Conservation (phyloP, 2,797 vertebrate species). For the Danio tinwini region DNA sequence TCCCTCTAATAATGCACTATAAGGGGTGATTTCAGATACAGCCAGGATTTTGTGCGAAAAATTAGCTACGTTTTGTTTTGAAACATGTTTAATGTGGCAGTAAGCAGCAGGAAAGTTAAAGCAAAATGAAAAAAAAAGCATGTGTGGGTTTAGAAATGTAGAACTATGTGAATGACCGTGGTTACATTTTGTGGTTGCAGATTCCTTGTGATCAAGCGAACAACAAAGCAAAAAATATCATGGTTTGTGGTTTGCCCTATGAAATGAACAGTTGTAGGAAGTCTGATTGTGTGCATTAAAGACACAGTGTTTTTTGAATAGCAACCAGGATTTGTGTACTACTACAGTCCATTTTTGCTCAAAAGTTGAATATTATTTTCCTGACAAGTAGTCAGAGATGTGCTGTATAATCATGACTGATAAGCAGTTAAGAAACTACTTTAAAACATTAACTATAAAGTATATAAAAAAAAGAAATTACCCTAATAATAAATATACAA, state of each 20-base stretch:
- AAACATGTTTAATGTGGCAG: not conserved
- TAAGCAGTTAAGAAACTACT: not conserved
- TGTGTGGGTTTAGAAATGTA: not conserved
- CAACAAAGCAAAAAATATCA: conserved; percentile 1
- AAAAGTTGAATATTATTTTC: not conserved
- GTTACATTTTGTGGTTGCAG: not conserved
- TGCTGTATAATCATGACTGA: not conserved
- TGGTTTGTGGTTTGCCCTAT: conserved; percentile 4
- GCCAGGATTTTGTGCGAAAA: not conserved
- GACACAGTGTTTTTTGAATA: not conserved
- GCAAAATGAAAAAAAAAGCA: not conserved
- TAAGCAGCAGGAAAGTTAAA: not conserved
- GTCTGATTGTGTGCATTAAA: not conserved
- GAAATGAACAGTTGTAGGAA: not conserved
- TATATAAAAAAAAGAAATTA: not conserved
- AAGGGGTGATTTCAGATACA: too few species aligned
- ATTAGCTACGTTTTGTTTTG: not conserved
- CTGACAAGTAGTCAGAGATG: not conserved
- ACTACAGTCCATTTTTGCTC: not conserved
- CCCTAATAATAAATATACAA: too few species aligned
- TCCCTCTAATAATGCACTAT: too few species aligned
- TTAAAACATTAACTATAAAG: not conserved
- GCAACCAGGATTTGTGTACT: not conserved
- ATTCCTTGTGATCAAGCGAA: not conserved
- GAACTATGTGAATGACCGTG: not conserved